phyloP scores from a whole-genome alignment of 2,888 invertebrate species.

The Amphiduros pacificus region DNA sequence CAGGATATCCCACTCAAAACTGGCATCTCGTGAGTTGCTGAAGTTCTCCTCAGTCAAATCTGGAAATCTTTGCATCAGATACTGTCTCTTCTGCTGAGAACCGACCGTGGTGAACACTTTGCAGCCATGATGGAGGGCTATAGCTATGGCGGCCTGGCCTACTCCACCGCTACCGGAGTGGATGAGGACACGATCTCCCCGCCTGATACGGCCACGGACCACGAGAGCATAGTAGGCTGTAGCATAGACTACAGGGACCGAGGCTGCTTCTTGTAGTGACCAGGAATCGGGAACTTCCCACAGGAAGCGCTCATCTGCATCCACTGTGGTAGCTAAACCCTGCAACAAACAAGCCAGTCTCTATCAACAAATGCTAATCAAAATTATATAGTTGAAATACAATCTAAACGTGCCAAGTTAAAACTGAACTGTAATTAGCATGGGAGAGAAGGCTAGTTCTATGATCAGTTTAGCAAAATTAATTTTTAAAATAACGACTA shows the following conservation, averaged over 20 bases:
- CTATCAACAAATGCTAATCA: too few relatives aligned
- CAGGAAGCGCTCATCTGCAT: slow-evolving; percentile 72
- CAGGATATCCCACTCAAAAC: slow-evolving; percentile 88
- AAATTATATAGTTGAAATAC: too few relatives aligned
- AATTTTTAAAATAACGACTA: too few relatives aligned
- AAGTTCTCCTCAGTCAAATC: slow-evolving; percentile 77
- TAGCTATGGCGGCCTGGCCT: slow-evolving; percentile 95
- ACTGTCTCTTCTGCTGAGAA: slow-evolving; percentile 81
- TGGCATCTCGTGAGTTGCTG: slow-evolving; percentile 87
- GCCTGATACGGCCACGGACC: slow-evolving; percentile 81
- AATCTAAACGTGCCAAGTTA: too few relatives aligned
- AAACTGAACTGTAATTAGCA: too few relatives aligned
- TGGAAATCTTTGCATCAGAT: slow-evolving; percentile 85
- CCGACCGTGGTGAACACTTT: slow-evolving; percentile 89
- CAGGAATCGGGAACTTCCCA: slow-evolving; percentile 88
- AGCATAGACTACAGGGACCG: slow-evolving; percentile 90
- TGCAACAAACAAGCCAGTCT: slow-evolving; percentile 29
- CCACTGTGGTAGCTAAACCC: slow-evolving; percentile 79
- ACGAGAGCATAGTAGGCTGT: slow-evolving; percentile 85
- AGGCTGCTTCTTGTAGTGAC: slow-evolving; percentile 90
- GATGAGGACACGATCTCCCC: slow-evolving; percentile 84
- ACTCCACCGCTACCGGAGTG: slow-evolving; percentile 96
- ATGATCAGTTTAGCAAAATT: too few relatives aligned
- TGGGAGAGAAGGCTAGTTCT: too few relatives aligned
- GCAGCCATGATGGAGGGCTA: slow-evolving; percentile 87